Base-by-base conservation (phyloP, 1,140 invertebrate genomes). In the Macrocentrus cingulum region DNA sequence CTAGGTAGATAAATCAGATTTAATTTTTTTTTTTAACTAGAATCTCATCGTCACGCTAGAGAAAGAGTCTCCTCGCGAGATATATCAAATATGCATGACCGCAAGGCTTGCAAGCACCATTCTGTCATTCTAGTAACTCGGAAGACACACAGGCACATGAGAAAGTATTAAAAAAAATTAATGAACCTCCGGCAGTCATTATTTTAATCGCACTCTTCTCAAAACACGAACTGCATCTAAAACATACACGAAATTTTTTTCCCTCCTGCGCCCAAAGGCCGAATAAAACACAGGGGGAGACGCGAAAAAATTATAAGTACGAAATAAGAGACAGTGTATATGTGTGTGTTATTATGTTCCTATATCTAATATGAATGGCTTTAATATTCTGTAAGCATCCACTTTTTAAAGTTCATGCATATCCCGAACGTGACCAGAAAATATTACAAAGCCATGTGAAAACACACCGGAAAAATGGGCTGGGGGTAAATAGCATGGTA, bases 381-480 rank as follows among this genome's bases (percentile, higher is more conserved):
- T 72, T 74, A 71, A 74, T 74, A 74, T 74, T 72, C 72, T 58
- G 69, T 71, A 70, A 72, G 72, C 72, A 74, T 68, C 65, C 66
- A 71, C 71, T 70, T 74, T 72, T 74, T 71, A 74, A 72, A 74
- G 71, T 71, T 67, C 71, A 66, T 72, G 64, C 70, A 71, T 72
- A 72, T 63, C 65, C 65, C 37, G 58, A 36, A 70, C 71, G 71
- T 74, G 71, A 74, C 65, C 52, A 50, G 71, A 63, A 74, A 74
- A 66, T 71, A 74, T 71, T 70, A 67, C 59, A 63, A 65, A 66
- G 50, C 54, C 54, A 54, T 23, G 36, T 41, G 20, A 54, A 44
- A 42, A 39, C 18, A 54, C 52, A 54, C 52, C 52, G 37, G 52
- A 44, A 44, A 22, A 20, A 29, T 29, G 45, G 45, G 54, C 41